phyloP scores from a whole-genome alignment of 2,797 vertebrate genomes.

The Alouatta caraya region DNA sequence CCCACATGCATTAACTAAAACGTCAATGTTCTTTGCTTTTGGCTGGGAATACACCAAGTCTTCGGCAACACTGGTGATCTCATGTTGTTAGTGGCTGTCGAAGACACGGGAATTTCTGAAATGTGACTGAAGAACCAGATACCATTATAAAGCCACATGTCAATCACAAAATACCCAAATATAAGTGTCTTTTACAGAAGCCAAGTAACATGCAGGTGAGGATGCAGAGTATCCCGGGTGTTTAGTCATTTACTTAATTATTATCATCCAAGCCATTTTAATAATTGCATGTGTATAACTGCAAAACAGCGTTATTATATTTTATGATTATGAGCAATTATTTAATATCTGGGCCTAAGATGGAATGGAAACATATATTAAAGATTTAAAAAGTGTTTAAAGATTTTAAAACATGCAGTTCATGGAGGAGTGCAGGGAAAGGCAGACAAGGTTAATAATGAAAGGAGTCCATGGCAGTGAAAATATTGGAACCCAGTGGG shows the following conservation, averaged over 20 bases:
- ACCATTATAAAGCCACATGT: background rate
- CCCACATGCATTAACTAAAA: background rate
- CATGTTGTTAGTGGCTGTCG: background rate
- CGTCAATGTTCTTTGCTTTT: background rate
- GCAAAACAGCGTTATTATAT: background rate
- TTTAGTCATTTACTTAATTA: background rate
- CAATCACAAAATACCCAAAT: background rate
- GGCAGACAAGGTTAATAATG: background rate
- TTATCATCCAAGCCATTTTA: background rate
- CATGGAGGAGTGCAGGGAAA: background rate
- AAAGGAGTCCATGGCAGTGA: background rate
- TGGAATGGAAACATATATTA: background rate
- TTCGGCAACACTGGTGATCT: background rate
- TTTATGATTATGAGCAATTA: background rate
- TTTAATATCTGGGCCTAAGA: background rate
- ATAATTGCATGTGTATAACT: background rate
- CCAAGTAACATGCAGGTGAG: background rate
- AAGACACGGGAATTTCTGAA: background rate
- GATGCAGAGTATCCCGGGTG: background rate
- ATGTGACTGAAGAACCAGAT: background rate
- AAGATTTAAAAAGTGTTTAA: background rate
- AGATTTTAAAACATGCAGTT: background rate
- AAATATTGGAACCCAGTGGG: background rate
- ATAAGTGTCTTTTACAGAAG: background rate
- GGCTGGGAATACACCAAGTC: background rate